A percentile compares a stretch with the other conserved stretches of the same genome.
Conservation (phyloP, 2,113 vertebrate species). For the Anoura caudifer region DNA sequence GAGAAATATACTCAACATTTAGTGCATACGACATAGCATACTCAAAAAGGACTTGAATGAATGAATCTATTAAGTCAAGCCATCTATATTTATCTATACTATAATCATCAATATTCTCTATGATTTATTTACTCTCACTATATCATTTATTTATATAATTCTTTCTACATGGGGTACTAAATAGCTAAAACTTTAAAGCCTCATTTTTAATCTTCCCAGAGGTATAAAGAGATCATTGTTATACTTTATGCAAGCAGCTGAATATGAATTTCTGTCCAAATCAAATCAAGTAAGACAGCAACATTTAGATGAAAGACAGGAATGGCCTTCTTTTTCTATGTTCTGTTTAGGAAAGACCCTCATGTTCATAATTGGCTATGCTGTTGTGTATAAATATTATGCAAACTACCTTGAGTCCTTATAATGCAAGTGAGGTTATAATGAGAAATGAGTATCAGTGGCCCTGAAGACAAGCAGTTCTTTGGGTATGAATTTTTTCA, state of each 20-base stretch:
- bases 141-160: background rate
- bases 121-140: background rate
- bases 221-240: background rate
- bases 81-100: background rate
- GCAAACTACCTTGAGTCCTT: constrained; percentile 21
- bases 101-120: background rate
- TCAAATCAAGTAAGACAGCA: constrained; percentile 50
- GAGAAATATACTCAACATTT: background rate
- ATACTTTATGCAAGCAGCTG: background rate
- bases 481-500: background rate
- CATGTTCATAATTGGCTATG: constrained; percentile 45
- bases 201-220: background rate
- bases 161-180: background rate
- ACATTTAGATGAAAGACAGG: constrained; percentile 23
- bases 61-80: background rate
- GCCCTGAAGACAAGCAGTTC: background rate
- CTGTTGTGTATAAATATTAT: constrained; percentile 64
- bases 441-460: constrained; percentile 13
- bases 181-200: background rate
- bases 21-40: background rate
- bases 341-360: constrained; percentile 37
- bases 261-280: constrained; percentile 46
- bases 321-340: constrained; percentile 44
- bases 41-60: background rate
- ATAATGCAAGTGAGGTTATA: constrained; percentile 21